Conservation (phyloP, 2,113 vertebrate genomes). For the Lagopus muta region DNA sequence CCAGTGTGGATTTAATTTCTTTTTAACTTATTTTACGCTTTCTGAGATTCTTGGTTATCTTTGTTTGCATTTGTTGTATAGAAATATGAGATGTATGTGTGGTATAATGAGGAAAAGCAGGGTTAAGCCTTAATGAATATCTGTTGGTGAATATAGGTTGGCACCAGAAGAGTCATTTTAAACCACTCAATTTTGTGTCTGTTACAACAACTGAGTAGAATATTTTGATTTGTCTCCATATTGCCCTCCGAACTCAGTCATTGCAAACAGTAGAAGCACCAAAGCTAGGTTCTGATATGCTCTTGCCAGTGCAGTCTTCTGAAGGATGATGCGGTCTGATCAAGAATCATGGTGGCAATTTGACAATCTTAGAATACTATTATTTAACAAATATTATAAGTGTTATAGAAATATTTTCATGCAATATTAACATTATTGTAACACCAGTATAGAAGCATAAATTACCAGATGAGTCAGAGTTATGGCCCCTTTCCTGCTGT, state of each 20-base stretch:
- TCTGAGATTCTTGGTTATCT: not conserved
- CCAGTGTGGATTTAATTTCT: not conserved
- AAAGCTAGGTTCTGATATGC: not conserved
- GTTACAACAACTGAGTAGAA: not conserved
- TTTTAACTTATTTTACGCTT: not conserved
- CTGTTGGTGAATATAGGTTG: not conserved
- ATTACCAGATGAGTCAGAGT: conserved; percentile 74
- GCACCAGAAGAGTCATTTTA: not conserved
- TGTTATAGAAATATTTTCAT: conserved; percentile 73
- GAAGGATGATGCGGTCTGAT: not conserved
- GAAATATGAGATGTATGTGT: not conserved
- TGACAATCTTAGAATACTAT: conserved; percentile 54
- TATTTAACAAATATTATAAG: conserved; percentile 65
- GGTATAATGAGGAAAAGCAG: accelerated
- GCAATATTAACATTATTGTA: conserved; percentile 71
- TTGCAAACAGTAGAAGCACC: not conserved
- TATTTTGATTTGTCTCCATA: not conserved
- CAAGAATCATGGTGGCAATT: conserved; percentile 46
- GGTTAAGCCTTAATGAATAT: not conserved
- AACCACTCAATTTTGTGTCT: not conserved
- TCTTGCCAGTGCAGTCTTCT: not conserved
- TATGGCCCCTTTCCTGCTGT: conserved; percentile 69
- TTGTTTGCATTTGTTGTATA: not conserved
- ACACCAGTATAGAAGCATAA: conserved; percentile 69
- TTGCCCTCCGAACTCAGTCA: not conserved